Base-by-base conservation (phyloP, 2,888 invertebrate species). In the Dioctria rufipes region DNA sequence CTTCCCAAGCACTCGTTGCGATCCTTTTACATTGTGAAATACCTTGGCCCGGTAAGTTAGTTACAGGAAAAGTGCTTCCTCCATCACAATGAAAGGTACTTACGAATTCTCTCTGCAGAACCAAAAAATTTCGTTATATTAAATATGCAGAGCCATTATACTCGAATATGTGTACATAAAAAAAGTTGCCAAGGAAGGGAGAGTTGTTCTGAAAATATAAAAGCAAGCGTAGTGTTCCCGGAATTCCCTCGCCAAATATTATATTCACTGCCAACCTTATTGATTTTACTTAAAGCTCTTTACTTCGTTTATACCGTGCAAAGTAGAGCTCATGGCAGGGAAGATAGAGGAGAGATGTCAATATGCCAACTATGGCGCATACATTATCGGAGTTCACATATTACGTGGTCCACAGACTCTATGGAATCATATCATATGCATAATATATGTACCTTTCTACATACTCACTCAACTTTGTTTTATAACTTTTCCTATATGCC, bases 71-170 rank as follows among this genome's bases (percentile, higher is more conserved):
- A 71, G 54, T 71, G 75, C 61, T 61, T 60, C 11, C 75, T 75
- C 61, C 46, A 43, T 46, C 60, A 75, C 75, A 75, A 75, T 75
- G 75, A 75, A 39, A 75, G 61, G 75, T 75, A 75, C 75, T 75
- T 61, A 75, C 13, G 61, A 75, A 75, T 75, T 75, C 75, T 75
- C 75, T 75, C 37, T 75, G 75, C 75, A 61, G 13, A 13, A 39
- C 58, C 58, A 46, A 73, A 75, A 73, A 60, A 61, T 42, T 75
- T 75, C 43, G 60, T 25, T 58, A 61, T 61, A 60, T 75, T 75
- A 75, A 75, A 75, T 75, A 75, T 75, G 58, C 75, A 75, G 61
- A 75, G 11, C 75, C 75, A 75, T 75, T 75, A 75, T 58, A 75
- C 75, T 61, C 60, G 58, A 60, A 61, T 60, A 60, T 75, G 61